phyloP scores from a whole-genome alignment of 1,140 invertebrate genomes.

The Ladona fulva region DNA sequence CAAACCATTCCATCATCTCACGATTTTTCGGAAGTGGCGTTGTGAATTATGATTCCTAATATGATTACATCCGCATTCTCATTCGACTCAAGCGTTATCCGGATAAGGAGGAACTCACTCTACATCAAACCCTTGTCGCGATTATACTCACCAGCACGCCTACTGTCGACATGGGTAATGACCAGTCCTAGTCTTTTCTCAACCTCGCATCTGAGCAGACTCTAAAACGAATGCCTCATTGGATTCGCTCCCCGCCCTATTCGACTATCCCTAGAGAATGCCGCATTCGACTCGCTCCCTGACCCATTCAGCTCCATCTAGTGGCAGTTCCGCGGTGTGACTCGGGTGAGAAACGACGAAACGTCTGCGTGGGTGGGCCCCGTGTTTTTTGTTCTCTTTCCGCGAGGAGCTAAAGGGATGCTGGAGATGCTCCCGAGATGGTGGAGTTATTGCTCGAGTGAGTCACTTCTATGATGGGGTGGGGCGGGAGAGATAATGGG shows the following conservation, averaged over 20 bases:
- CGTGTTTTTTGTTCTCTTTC: neutral
- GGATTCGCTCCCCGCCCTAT: neutral
- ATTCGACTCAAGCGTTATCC: too few relatives aligned
- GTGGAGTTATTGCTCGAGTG: neutral
- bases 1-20: too few relatives aligned
- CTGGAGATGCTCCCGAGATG: neutral
- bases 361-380: neutral
- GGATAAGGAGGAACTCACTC: too few relatives aligned
- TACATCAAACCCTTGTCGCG: neutral
- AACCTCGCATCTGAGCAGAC: too few relatives aligned
- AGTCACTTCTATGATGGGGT: neutral
- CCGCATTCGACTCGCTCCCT: neutral
- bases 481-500: neutral
- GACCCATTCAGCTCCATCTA: neutral
- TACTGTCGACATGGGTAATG: neutral
- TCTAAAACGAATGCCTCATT: neutral
- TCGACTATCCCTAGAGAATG: neutral
- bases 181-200: neutral
- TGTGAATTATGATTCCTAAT: too few relatives aligned
- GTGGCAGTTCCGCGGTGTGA: neutral
- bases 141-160: neutral
- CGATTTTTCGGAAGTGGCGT: too few relatives aligned
- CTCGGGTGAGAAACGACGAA: constrained; percentile 7
- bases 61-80: too few relatives aligned
- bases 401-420: neutral